Evolutionary conservation across 1,140 invertebrate species (phyloP).

Genomic region (Magallana gigas): DNA sequence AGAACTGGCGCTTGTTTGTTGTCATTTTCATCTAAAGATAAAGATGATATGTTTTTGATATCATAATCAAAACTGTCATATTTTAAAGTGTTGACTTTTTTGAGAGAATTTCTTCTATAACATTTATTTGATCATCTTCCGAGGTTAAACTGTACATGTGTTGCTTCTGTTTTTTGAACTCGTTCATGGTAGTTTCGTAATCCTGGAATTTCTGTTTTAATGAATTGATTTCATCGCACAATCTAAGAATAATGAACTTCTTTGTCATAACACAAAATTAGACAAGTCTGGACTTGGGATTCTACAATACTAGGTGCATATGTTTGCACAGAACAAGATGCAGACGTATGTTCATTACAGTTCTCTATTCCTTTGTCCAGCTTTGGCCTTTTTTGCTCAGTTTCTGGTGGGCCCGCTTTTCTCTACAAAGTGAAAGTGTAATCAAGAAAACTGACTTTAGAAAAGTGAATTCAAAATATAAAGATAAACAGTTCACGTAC

Average conservation of each 20-base stretch:
- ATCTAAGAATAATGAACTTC: neutral
- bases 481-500: neutral
- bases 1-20: constrained; percentile 1
- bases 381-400: neutral
- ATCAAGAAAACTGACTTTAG: neutral
- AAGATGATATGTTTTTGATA: neutral
- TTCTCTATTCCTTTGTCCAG: neutral
- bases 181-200: no score
- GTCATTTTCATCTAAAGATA: neutral
- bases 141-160: no score
- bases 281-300: neutral
- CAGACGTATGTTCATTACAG: neutral
- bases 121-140: no score
- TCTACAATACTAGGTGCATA: neutral
- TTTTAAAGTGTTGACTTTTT: neutral
- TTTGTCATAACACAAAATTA: neutral
- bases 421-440: neutral
- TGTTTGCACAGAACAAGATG: constrained; percentile 6
- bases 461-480: neutral
- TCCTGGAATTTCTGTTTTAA: no score
- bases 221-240: no score
- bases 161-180: no score
- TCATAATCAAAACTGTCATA: neutral
- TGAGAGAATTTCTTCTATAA: no score
- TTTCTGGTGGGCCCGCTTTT: neutral